Base-by-base conservation (phyloP, 2,113 vertebrate genomes). In the Opisthocomus hoazin region DNA sequence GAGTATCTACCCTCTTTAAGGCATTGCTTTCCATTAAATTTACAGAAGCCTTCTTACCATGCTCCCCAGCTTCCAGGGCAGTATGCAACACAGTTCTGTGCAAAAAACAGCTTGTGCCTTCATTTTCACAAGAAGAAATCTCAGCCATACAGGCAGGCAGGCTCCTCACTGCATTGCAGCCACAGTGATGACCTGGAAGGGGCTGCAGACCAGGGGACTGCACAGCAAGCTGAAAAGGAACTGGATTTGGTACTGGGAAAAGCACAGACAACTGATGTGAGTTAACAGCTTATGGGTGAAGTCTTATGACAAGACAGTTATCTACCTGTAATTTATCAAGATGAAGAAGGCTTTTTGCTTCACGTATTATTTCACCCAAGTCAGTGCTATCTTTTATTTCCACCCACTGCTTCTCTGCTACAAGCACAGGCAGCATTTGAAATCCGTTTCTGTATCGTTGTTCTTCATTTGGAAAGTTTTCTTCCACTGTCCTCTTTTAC, bases 121-220 rank as follows among this genome's bases (percentile, higher is more conserved):
- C 57, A 27, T 37, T 65, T 61, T 36, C 60, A 70, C 11, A 61
- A 27, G 50, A 65, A 32, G 32, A 36, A 18, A 87, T 37, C 65
- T 39, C 17, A 45, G 14, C 5, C 34, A 41, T 4, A 36, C 1
- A 16, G 5, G 7, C 34, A 73, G 50, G 22, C 11, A 58, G 7
- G 11, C 48, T 22, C 21, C 23, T 12, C 6, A 2, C 50, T 46
- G 15, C n/a, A 16, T 24, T 34, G 5, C 6, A 56, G 8, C 14
- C 29, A 23, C 36, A 36, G 18, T 0, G 3, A 2, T 4, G 3
- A 71, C 10, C 22, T 46, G 5, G 34, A 57, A 91, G 29, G 27
- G 9, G 8, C 32, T 63, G 3, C 16, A 56, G 4, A 57, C 1
- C 0, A n/a, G 57, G 10, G 7, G 4, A 23, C 2, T 2, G 7